phyloP scores from a whole-genome alignment of 2,113 vertebrate species.

The Macquaria ambigua region DNA sequence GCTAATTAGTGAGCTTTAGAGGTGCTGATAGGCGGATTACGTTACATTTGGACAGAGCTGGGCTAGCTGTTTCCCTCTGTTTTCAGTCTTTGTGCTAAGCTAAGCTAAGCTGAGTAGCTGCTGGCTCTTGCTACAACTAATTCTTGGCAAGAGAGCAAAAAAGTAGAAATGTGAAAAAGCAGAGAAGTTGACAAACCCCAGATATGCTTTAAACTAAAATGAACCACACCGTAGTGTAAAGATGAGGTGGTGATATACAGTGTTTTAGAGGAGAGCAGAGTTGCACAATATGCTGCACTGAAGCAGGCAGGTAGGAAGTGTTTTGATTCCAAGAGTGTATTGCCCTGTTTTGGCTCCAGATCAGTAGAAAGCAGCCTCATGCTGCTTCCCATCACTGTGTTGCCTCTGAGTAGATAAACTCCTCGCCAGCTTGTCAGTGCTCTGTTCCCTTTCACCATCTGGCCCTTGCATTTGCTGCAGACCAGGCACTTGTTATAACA shows the following conservation, averaged over 20 bases:
- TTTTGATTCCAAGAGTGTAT: background rate
- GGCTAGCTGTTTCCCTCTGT: background rate
- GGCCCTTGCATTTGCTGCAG: constrained; percentile 26
- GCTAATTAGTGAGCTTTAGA: too few relatives aligned
- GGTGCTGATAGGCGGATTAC: too few relatives aligned
- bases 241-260: background rate
- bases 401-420: constrained; percentile 37
- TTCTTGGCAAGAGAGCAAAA: background rate
- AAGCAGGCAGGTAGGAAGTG: constrained; percentile 8
- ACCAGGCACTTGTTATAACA: constrained; percentile 3
- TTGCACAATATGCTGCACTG: background rate
- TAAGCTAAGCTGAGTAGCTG: background rate
- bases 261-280: background rate
- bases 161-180: background rate
- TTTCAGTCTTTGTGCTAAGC: constrained; percentile 1
- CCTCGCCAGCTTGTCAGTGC: constrained; percentile 25
- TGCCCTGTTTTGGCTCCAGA: constrained; percentile 31
- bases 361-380: constrained; percentile 22
- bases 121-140: background rate
- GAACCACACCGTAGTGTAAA: background rate
- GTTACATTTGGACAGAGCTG: background rate
- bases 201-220: background rate
- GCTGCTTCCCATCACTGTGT: constrained; percentile 11
- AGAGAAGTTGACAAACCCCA: background rate
- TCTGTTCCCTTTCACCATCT: constrained; percentile 55